Evolutionary conservation across 2,797 vertebrate genomes (phyloP), one percentile per base, ranked within the genome.

Genomic region (Epinephelus malabaricus): DNA sequence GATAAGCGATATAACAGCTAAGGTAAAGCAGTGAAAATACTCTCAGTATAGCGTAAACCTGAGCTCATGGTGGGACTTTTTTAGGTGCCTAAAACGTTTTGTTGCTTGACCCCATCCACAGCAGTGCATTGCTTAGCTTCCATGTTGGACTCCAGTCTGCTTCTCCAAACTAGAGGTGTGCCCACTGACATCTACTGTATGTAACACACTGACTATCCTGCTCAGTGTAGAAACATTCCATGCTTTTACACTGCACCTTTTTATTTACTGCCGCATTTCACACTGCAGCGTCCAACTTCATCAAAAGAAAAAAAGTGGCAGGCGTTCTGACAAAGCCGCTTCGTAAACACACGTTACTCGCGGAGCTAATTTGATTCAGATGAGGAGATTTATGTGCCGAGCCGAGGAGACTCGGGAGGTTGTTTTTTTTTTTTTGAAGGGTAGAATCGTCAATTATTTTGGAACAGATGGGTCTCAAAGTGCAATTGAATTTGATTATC

Each of bases 381-480:
- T 86, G 83, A 86, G 69, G 51, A 77, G 88, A 90, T 90, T 87
- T 84, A 81, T 85, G 80, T 65, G 79, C 68, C 38, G 70, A 82
- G 82, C 66, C 3, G 2, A 21, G 23, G 55, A 83, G 61, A 69
- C 72, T 76, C 6, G 14, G 43, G 73, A 61, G 45, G 34, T 78
- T 86, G 23, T 78, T 30, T 30, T 30, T 27, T 27, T 27, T 76
- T 65, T 76, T 85, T 79, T 51, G 17, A 86, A 61, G 64, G 72
- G 50, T 54, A 69, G 82, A 89, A 78, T 77, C 23, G 66, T 86
- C 86, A 87, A 76, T 89, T 91, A 85, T 91, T 92, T 84, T 30
- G 78, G 60, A 92, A 85, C 85, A 89, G 86, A 92, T 81, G 86
- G 88, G 85, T 81, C 87, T 89, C 78, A 80, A 85, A 89, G 89